phyloP scores from a whole-genome alignment of 2,888 invertebrate genomes.

The Merodon equestris region DNA sequence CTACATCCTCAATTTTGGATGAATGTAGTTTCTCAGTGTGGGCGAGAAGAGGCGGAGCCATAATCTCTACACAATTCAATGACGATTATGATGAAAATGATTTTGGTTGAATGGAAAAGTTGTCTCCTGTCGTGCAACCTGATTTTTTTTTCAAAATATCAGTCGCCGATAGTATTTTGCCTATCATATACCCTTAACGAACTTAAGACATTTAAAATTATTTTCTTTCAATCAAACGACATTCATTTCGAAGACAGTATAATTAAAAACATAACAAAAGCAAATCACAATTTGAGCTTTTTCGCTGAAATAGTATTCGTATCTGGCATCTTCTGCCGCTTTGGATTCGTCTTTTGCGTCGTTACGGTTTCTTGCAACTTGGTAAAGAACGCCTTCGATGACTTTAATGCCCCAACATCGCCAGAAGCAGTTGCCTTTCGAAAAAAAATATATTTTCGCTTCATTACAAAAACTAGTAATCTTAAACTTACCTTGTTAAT shows the following conservation, averaged over 20 bases:
- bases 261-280: too few species aligned
- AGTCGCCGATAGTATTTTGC: too few species aligned
- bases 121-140: too few species aligned
- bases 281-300: slow-evolving; percentile 82
- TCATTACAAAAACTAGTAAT: too few species aligned
- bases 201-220: too few species aligned
- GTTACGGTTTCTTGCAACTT: slow-evolving; percentile 89
- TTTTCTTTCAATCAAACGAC: too few species aligned
- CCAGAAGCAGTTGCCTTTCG: slow-evolving; percentile 78
- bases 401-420: slow-evolving; percentile 82
- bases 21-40: slow-evolving; percentile 27
- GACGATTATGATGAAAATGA: slow-evolving; percentile 5
- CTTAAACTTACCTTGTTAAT: slow-evolving; percentile 80
- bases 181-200: too few species aligned
- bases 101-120: too few species aligned
- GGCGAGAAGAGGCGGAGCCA: slow-evolving; percentile 44
- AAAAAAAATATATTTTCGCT: slow-evolving; percentile 70
- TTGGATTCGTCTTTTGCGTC: slow-evolving; percentile 68
- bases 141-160: too few species aligned
- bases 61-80: slow-evolving; percentile 47
- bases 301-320: slow-evolving; percentile 81
- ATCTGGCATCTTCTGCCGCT: slow-evolving; percentile 78
- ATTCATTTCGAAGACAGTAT: too few species aligned
- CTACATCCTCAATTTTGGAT: slow-evolving; percentile 27
- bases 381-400: slow-evolving; percentile 91